A percentile compares a stretch with the other conserved stretches of the same genome.
Evolutionary conservation across 1,140 invertebrate species (phyloP).

Genomic region (Halesus radiatus): DNA sequence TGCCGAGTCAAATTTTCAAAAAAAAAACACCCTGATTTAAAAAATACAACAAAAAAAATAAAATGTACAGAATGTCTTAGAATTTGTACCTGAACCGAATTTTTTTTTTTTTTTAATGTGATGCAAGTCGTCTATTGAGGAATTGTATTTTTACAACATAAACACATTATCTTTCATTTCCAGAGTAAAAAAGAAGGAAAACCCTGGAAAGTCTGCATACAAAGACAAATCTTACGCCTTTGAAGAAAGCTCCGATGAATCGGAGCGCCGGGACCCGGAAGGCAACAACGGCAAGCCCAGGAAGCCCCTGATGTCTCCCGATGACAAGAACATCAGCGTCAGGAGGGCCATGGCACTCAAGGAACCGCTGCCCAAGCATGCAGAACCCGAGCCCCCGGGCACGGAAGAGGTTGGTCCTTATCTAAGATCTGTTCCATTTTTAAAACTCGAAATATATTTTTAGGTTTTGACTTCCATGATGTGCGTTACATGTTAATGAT

Average conservation of each 20-base stretch:
- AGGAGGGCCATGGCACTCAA: constrained; percentile 73
- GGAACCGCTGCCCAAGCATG: constrained; percentile 64
- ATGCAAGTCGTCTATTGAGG: no score
- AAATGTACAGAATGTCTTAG: no score
- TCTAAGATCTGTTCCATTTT: background rate
- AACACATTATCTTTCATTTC: constrained; percentile 21
- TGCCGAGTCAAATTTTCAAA: no score
- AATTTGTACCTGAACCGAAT: no score
- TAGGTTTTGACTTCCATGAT: no score
- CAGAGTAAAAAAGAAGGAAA: constrained; percentile 71
- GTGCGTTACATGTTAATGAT: no score
- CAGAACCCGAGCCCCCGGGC: constrained; percentile 68
- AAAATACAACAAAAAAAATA: no score
- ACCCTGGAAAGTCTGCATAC: constrained; percentile 62
- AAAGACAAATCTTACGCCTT: constrained; percentile 67
- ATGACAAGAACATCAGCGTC: constrained; percentile 71
- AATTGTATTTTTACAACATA: no score
- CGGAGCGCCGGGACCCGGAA: constrained; percentile 60
- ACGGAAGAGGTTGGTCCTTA: constrained; percentile 60
- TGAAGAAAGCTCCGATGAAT: constrained; percentile 69
- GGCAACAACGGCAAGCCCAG: constrained; percentile 36
- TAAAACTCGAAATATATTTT: no score
- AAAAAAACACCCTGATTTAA: no score
- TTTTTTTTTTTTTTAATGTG: no score
- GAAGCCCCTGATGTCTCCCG: constrained; percentile 52